Evolutionary conservation across 2,888 invertebrate genomes (phyloP), one percentile per base, ranked within the genome.

Genomic region (Apamea crenata): DNA sequence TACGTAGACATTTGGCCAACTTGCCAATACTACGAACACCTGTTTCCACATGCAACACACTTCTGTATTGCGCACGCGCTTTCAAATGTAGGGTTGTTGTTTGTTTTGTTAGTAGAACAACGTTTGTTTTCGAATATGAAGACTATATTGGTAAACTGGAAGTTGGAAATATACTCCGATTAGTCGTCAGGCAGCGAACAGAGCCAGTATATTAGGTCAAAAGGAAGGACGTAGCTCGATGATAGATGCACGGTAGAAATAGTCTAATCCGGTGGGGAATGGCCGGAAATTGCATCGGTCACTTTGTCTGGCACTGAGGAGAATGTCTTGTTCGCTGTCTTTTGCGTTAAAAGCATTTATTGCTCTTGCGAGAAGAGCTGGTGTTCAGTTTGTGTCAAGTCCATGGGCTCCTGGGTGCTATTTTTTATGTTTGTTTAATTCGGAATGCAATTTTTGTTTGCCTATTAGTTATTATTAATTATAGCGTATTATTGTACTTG

Each of bases 181-280:
- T 44, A 66, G 76, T 80, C 47, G 74, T 77, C 40, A 68, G 25
- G 65, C 47, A 66, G 69, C 12, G 25, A 56, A 75, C 40, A 68
- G 69, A 56, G 74, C 74, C 21, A 53, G 70, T 10, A 65, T 89
- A 86, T 87, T 88, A 75, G 88, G 89, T 87, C 87, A 87, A 84
- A 85, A 85, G 88, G 87, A 87, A 88, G 83, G 74, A 88, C 80
- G 78, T 77, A 67, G 66, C 69, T 70, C 74, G 81, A 86, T 80
- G 87, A 89, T 89, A 88, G 85, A 88, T 78, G 77, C 73, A 74
- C 76, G 61, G 78, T 77, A 84, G 81, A 87, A 89, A 88, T 85
- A 88, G 85, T 36, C 69, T 83, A 77, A 83, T 88, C 88, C 87
- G 86, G 85, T 83, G 77, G 83, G 61, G 81, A 83, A 85, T 80